Evolutionary conservation across 2,888 invertebrate genomes (phyloP), one percentile per base, ranked within the genome.

Genomic region (Apotomis turbidana): DNA sequence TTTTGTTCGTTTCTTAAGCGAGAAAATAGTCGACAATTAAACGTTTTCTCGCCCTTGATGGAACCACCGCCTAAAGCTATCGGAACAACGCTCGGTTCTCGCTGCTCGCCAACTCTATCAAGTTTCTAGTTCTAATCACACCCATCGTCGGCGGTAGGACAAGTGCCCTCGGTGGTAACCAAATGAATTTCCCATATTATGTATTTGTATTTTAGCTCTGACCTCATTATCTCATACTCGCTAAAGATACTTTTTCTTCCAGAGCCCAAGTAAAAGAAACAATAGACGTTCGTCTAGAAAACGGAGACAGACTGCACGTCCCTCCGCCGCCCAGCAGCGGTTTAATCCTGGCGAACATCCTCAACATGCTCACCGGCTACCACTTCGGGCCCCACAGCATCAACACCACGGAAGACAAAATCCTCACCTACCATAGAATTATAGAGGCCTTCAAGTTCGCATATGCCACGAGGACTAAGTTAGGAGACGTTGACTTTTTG

Each of bases 401-500:
- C 60, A 86, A 90, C 68, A 88, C 87, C 55, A 91, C 94, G 4
- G 91, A 95, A 62, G 91, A 93, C 77, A 94, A 94, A 70, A 93
- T 95, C 3, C 89, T 94, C 0, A 96, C 97, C 1, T 97, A 97
- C 85, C 99, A 99, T 83, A 95, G 97, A 71, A 95, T 98, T 12
- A 93, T 96, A 0, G 99, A 99, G 86, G 96, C 98, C 0, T 96
- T 98, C 83, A 99, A 99, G 86, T 98, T 97, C 90, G 97, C 97
- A 0, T 99, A 97, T 81, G 98, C 98, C 0, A 95, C 95, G 73
- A 95, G 99, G 71, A 96, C 97, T 0, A 95, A 96, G 78, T 88
- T 99, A 13, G 99, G 97, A 0, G 99, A 99, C 90, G 93, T 95
- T 38, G 94, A 95, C 68, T 98, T 96, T 85, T 91, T 96, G 62